Percentiles rank a stretch among this genome's conserved stretches.
phyloP scores from a whole-genome alignment of 1,140 invertebrate genomes.

The Cheumatopsyche charites region DNA sequence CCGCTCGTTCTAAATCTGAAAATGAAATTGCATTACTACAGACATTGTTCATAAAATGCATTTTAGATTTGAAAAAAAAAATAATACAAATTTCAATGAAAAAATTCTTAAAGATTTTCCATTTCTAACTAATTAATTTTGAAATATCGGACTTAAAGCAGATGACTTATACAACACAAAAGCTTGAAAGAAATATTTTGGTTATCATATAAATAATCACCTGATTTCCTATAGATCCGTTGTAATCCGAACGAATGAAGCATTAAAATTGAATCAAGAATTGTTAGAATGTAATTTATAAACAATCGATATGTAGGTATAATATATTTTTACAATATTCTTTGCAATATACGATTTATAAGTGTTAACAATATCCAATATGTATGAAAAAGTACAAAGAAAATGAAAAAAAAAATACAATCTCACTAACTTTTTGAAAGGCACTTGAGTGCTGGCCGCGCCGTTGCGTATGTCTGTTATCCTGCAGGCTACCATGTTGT shows the following conservation, averaged over 20 bases:
- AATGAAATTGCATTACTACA: slow-evolving; percentile 12
- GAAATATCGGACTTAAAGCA: too few relatives aligned
- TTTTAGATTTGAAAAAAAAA: not conserved
- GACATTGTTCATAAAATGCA: not conserved
- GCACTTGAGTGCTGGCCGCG: slow-evolving; percentile 90
- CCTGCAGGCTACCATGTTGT: slow-evolving; percentile 96
- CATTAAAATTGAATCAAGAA: slow-evolving; percentile 13
- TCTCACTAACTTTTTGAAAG: slow-evolving; percentile 93
- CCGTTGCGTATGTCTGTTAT: slow-evolving; percentile 90
- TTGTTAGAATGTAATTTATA: slow-evolving; percentile 9
- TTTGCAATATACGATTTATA: not conserved
- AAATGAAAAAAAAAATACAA: slow-evolving; percentile 1
- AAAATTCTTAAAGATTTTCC: too few relatives aligned
- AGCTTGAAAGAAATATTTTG: too few relatives aligned
- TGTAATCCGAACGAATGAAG: slow-evolving; percentile 10
- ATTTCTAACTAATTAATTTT: too few relatives aligned
- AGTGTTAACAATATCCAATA: not conserved
- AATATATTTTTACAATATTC: not conserved
- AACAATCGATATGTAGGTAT: not conserved
- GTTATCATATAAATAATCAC: slow-evolving; percentile 21
- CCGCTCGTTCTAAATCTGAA: slow-evolving; percentile 88
- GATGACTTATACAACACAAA: too few relatives aligned
- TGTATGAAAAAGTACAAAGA: slow-evolving; percentile 31
- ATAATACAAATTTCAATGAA: not conserved
- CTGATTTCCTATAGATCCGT: slow-evolving; percentile 45